phyloP scores from a whole-genome alignment of 2,113 vertebrate genomes.

The Pampusana beccarii region DNA sequence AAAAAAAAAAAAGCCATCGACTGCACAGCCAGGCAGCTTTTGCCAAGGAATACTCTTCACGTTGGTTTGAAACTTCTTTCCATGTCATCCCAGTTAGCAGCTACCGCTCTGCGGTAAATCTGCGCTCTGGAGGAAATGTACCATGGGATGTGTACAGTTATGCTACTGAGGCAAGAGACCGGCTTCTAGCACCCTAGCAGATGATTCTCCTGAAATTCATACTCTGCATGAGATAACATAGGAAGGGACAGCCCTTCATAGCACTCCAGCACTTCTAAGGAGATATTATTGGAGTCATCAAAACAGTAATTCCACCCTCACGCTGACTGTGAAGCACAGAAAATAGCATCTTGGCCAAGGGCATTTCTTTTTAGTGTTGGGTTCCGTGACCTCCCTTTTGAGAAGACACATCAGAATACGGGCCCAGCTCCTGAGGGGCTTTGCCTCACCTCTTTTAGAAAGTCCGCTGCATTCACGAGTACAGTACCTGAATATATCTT shows the following conservation, averaged over 20 bases:
- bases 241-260: background rate
- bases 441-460: background rate
- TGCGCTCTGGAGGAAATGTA: background rate
- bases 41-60: background rate
- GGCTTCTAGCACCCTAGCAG: background rate
- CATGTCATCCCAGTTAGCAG: background rate
- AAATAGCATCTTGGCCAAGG: background rate
- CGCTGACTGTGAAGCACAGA: background rate
- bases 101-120: background rate
- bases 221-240: accelerated
- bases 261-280: background rate
- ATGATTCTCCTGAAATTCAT: background rate
- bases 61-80: background rate
- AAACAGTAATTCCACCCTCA: background rate
- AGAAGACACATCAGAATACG: background rate
- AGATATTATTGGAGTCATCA: background rate
- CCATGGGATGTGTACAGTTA: background rate
- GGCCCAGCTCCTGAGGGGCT: background rate
- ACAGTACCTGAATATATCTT: background rate
- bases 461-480: background rate
- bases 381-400: background rate
- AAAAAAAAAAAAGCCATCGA: background rate
- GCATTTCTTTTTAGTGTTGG: background rate
- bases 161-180: background rate
- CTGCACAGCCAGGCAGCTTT: background rate